These are phyloP conservation scores for Amphilophus citrinellus DNA, from an alignment of 2,113 vertebrate genomes.

Conservation along the genomic window DNA sequence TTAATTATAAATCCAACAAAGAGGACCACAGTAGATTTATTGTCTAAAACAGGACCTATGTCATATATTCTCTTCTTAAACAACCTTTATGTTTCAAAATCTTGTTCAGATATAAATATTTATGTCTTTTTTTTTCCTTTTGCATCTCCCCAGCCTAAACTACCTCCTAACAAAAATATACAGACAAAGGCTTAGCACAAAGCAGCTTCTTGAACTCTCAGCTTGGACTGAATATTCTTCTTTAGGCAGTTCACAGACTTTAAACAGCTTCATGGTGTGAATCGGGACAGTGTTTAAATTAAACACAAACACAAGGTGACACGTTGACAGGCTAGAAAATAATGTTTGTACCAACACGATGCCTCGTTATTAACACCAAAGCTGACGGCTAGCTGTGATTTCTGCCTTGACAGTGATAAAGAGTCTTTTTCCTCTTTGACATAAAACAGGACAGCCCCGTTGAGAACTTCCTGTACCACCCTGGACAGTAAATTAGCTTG, in stretches of 20 bases:
- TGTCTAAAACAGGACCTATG: not conserved
- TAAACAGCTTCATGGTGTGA: not conserved
- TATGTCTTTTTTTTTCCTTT: not conserved
- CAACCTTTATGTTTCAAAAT: not conserved
- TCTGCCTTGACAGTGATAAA: conserved; percentile 23
- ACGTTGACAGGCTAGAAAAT: not conserved
- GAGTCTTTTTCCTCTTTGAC: conserved; percentile 40
- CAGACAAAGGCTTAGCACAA: not conserved
- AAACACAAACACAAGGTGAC: conserved; percentile 7
- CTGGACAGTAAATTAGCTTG: conserved; percentile 42
- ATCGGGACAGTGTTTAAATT: not conserved
- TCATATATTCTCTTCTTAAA: not conserved
- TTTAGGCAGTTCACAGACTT: conserved; percentile 21
- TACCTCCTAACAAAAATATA: not conserved
- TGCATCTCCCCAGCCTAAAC: not conserved
- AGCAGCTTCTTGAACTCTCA: not conserved
- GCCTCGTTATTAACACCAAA: conserved; percentile 4
- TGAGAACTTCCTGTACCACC: conserved; percentile 64
- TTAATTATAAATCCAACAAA: not conserved
- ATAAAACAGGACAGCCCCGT: conserved; percentile 23
- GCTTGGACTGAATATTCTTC: not conserved
- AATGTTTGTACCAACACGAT: not conserved
- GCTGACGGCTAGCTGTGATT: not conserved
- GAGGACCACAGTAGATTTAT: not conserved
- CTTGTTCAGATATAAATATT: conserved; percentile 4